A percentile compares a stretch with the other conserved stretches of the same genome.
phyloP scores from a whole-genome alignment of 1,140 invertebrate species.

The Stenopsyche tienmushanensis region DNA sequence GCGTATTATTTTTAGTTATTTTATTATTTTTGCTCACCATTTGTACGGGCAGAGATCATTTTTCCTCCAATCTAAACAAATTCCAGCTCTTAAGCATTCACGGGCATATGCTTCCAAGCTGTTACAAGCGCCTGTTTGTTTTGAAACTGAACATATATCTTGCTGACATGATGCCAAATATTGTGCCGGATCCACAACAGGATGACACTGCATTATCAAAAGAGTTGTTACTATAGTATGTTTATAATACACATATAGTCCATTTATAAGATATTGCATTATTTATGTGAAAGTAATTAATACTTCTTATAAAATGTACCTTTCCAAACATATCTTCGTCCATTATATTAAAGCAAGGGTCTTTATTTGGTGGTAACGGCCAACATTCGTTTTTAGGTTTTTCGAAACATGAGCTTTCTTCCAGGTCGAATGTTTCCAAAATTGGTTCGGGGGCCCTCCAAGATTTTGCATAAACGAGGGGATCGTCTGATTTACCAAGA shows the following conservation, averaged over 20 bases:
- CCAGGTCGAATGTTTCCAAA: slow-evolving; percentile 42
- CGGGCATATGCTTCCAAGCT: slow-evolving; percentile 71
- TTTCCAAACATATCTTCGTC: slow-evolving; percentile 64
- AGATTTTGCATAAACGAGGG: slow-evolving; percentile 59
- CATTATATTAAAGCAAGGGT: slow-evolving; percentile 66
- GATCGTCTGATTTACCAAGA: slow-evolving; percentile 58
- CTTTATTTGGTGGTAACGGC: slow-evolving; percentile 55
- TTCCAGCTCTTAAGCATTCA: slow-evolving; percentile 65
- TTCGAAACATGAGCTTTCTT: slow-evolving; percentile 45
- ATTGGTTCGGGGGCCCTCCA: slow-evolving; percentile 60
- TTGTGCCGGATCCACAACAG: slow-evolving; percentile 66
- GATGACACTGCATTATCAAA: slow-evolving; percentile 61
- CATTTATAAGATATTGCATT: too few species aligned
- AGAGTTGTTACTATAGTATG: not conserved
- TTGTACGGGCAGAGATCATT: slow-evolving; percentile 63
- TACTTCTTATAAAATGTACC: slow-evolving; percentile 44
- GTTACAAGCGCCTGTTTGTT: slow-evolving; percentile 61
- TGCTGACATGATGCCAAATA: slow-evolving; percentile 70
- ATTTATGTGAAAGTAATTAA: too few species aligned
- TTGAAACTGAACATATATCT: slow-evolving; percentile 60
- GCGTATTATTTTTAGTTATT: too few species aligned
- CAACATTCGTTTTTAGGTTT: slow-evolving; percentile 55
- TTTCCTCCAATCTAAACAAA: slow-evolving; percentile 72
- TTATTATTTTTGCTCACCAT: slow-evolving; percentile 53
- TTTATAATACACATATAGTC: not conserved